A percentile compares a stretch with the other conserved stretches of the same genome.
Conservation (phyloP, 2,888 invertebrate species). For the Cloeon dipterum region DNA sequence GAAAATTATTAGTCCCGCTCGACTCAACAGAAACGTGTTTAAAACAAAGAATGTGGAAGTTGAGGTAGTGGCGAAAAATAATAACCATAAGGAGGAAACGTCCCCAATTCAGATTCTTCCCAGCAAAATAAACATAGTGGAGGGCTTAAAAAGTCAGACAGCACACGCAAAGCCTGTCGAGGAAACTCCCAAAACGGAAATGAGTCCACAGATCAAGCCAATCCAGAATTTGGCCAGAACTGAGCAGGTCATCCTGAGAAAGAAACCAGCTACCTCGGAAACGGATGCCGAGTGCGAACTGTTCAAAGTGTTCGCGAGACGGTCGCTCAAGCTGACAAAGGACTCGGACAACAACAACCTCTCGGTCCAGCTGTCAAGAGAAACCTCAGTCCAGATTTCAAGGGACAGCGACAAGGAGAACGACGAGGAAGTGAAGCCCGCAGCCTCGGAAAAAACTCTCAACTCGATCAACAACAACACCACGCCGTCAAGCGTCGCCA, state of each 20-base stretch:
- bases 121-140: conserved; percentile 11
- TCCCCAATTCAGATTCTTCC: background rate
- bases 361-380: conserved; percentile 19
- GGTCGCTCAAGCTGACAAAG: conserved; percentile 51
- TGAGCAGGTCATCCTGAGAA: conserved; percentile 26
- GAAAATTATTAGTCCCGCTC: too few species aligned
- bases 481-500: background rate
- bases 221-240: conserved; percentile 5
- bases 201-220: conserved; percentile 6
- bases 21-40: too few species aligned
- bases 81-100: conserved; percentile 14
- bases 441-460: background rate
- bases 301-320: conserved; percentile 58
- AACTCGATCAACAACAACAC: background rate
- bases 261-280: conserved; percentile 23
- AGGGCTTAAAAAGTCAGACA: conserved; percentile 10
- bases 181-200: too few species aligned
- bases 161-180: conserved; percentile 8
- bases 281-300: conserved; percentile 39
- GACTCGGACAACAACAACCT: conserved; percentile 31
- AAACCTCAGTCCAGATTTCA: conserved; percentile 29
- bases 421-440: conserved; percentile 14
- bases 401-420: conserved; percentile 55
- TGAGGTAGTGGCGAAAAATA: conserved; percentile 22
- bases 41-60: conserved; percentile 22